Evolutionary conservation across 2,888 invertebrate genomes (phyloP), one percentile per base, ranked within the genome.

Genomic region (Amphimallon solstitiale): DNA sequence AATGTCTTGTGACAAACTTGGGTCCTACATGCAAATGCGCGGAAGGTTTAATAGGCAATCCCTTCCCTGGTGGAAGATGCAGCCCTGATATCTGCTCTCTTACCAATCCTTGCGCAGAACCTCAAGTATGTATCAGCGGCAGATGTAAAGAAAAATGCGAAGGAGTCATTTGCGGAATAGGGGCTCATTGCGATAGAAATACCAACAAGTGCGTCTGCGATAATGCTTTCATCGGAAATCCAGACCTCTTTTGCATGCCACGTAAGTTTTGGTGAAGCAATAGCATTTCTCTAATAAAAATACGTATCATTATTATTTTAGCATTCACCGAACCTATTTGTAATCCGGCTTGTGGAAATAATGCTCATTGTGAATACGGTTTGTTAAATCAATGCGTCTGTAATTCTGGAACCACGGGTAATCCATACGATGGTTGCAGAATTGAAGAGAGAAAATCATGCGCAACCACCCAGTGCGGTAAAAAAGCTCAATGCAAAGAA

Each of bases 1-100:
- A 93, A 67, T 96, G 95, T 77, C 93, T 95, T 72, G 91, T 93
- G 68, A 92, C 94, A 34, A 88, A 90, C 71, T 87, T 87, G 15
- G 95, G 95, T 10, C 94, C 94, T 12, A 94, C 94, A 3, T 96
- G 95, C 79, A 91, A 93, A 78, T 96, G 95, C 77, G 88, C 91
- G 1, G 92, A 94, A 79, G 94, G 94, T 49, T 92, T 90, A 80
- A 87, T 90, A 64, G 95, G 95, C 15, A 95, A 96, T 83, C 95
- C 96, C 5, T 96, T 95, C 85, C 93, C 95, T 0, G 96, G 96
- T 21, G 96, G 95, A 38, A 87, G 86, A 62, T 96, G 96, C 77
- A 86, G 86, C 62, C 90, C 92, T 59, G 95, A 95, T 81, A 85
- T 93, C 60, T 95, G 95, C 80, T 93, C 93, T 0, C 85, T 90